Base-by-base conservation (phyloP, 1,140 invertebrate species). In the Monochamus saltuarius region DNA sequence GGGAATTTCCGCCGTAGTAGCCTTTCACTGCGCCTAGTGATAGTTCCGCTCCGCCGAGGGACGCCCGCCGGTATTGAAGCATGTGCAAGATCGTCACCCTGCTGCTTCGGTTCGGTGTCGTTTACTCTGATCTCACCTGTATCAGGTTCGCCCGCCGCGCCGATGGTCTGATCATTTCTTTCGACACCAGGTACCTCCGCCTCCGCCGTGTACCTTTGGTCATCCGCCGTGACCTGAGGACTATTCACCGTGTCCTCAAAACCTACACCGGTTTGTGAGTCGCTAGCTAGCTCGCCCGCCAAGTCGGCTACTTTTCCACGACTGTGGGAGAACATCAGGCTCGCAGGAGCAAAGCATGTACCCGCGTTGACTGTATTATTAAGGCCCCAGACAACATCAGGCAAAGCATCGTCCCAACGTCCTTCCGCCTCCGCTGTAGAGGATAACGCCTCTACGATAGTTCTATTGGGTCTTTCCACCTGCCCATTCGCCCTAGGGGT, bases 401-500 rank as follows among this genome's bases (percentile, higher is more conserved):
- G 59, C 1, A 73, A 22, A 9, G 50, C 14, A 4, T 64, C 14
- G 22, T 76, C 70, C 66, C 69, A 74, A 7, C 47, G n/a, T 8
- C 67, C 59, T 39, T 68, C 66, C 11, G 64, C 45, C 10, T 43
- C 54, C 7, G 62, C 59, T 13, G n/a, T 60, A 3, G 56, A 51
- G 4, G 56, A 38, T 19, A 65, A n/a, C 22, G 52, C 54, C 11
- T 57, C 37, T 11, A 64, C 19, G 1, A 71, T 55, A 10, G 57
- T 61, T 14, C 54, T 13, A 40, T 76, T 75, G 1, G 64, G 52
- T 9, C 69, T 45, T 59, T 74, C 73, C 4, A 69, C 64, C 59
- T 73, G 70, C 0, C 70, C 72, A 49, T 75, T 75, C 0, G 66
- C 66, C 10, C 70, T 55, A 7, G 73, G 71, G 11, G 73, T 68